phyloP scores from a whole-genome alignment of 2,113 vertebrate species.

The Leucoraja erinaceus region DNA sequence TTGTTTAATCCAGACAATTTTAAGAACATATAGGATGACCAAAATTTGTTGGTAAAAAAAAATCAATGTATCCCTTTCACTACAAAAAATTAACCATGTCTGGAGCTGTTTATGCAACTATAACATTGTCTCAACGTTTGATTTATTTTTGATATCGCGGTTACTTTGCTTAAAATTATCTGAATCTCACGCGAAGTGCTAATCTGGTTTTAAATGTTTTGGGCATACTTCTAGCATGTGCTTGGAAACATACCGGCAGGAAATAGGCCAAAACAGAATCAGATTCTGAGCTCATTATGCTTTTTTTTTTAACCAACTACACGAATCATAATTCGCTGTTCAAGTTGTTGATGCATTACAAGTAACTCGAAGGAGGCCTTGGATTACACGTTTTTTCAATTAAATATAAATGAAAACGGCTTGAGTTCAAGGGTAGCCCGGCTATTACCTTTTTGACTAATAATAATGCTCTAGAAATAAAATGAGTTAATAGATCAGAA shows the following conservation, averaged over 20 bases:
- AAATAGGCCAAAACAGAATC: background rate
- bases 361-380: background rate
- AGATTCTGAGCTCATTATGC: background rate
- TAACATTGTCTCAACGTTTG: no score
- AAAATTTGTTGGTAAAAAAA: background rate
- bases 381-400: background rate
- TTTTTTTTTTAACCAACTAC: background rate
- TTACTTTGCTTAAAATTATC: background rate
- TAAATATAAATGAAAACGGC: slow-evolving; percentile 1
- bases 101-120: background rate
- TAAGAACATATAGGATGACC: background rate
- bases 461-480: background rate
- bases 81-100: background rate
- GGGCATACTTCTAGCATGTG: background rate
- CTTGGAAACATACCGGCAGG: background rate
- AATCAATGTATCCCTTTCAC: background rate
- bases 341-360: background rate
- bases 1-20: background rate
- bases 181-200: background rate
- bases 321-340: background rate
- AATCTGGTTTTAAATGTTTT: background rate
- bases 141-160: background rate
- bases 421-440: background rate
- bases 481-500: background rate
- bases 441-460: background rate